Evolutionary conservation across 2,113 vertebrate genomes (phyloP), one percentile per base, ranked within the genome.

Genomic region (Chaenocephalus aceratus): DNA sequence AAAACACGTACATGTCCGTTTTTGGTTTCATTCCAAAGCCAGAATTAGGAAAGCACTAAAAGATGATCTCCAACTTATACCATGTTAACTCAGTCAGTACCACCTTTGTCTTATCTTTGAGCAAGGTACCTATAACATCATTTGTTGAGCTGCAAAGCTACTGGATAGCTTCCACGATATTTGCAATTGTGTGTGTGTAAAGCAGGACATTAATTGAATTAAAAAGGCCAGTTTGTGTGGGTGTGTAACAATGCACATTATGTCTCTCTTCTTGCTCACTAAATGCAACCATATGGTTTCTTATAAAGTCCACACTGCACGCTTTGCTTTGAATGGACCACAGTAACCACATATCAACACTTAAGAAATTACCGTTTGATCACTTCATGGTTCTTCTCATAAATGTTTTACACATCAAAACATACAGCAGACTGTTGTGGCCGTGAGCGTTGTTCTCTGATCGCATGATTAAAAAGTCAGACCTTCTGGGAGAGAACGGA

Each of bases 191-290:
- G 21, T 51, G 3, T 34, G 48, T 44, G 56, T 56, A 7, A 10
- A 58, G 45, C 18, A 58, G 34, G 3, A 44, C 65, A 26, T 69
- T 72, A 6, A 30, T 51, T 82, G 56, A 75, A 84, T 67, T 54
- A 65, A 64, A 79, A 62, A 63, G 57, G 14, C 53, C 46, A 23
- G 36, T 78, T 53, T 65, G 58, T 84, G 84, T 79, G 61, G 67
- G 63, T 58, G 49, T 77, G 54, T 41, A 51, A 58, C 10, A 8
- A 66, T 72, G 58, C 21, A 46, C 54, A 59, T 62, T 62, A n/a
- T 49, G 60, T 63, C 58, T 70, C 46, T 56, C n/a, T 5, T 59
- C 21, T 14, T 21, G 9, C 30, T 18, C 2, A 16, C 18, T 58
- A 34, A 44, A 46, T 2, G 2, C 54, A 41, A 41, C 36, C 36